These are phyloP conservation scores for Hippocampus zosterae DNA, from an alignment of 2,113 vertebrate species.

Conservation along the genomic window DNA sequence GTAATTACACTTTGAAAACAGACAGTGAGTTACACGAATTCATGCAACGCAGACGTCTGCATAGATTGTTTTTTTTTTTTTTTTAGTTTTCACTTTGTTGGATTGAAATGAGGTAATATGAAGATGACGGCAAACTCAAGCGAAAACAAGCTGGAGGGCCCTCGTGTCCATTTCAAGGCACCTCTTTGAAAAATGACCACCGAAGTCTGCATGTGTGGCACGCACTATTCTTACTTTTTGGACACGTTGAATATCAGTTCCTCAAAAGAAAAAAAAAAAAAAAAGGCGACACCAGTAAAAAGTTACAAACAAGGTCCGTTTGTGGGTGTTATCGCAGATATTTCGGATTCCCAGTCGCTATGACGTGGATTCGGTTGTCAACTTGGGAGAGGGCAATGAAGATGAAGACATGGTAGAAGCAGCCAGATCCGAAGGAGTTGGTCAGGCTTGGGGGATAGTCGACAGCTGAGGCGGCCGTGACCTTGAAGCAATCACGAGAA, in stretches of 20 bases:
- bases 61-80: conserved; percentile 55
- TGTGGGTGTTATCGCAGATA: conserved; percentile 11
- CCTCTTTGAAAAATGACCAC: conserved; percentile 28
- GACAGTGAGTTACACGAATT: conserved; percentile 33
- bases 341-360: conserved; percentile 25
- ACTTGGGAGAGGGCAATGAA: conserved; percentile 40
- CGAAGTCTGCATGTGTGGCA: background rate
- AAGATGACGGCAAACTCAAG: conserved; percentile 32
- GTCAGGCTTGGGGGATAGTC: conserved; percentile 35
- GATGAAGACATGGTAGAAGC: conserved; percentile 20
- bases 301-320: conserved; percentile 18
- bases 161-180: conserved; percentile 30
- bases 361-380: conserved; percentile 43
- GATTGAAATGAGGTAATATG: conserved; percentile 64
- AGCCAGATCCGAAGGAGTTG: conserved; percentile 42
- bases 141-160: conserved; percentile 27
- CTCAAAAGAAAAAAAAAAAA: background rate
- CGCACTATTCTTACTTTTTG: background rate
- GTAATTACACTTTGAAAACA: conserved; percentile 34
- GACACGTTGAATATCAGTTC: conserved; percentile 12
- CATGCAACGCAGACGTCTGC: conserved; percentile 59
- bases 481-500: conserved; percentile 33
- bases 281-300: conserved; percentile 12
- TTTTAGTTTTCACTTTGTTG: conserved; percentile 40
- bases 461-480: conserved; percentile 39